A percentile compares a stretch with the other conserved stretches of the same genome.
phyloP scores from a whole-genome alignment of 2,888 invertebrate genomes.

The Physocephala rufipes region DNA sequence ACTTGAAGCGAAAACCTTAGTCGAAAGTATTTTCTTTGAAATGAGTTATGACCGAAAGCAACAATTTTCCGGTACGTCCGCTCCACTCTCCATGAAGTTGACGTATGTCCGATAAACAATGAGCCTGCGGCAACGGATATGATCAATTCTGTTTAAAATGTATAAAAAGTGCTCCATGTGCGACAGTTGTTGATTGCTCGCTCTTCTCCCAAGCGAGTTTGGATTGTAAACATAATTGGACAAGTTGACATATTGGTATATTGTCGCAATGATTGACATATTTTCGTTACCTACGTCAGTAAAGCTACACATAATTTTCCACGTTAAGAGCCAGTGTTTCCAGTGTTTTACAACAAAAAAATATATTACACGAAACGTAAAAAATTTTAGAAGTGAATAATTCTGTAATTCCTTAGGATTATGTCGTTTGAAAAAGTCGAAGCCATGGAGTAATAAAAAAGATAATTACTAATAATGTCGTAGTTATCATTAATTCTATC shows the following conservation, averaged over 20 bases:
- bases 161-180: background rate
- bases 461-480: background rate
- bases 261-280: no score
- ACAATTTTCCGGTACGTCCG: slow-evolving; percentile 16
- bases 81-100: slow-evolving; percentile 7
- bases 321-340: no score
- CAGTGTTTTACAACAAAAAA: no score
- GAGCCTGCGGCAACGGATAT: background rate
- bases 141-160: background rate
- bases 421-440: no score
- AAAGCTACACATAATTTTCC: no score
- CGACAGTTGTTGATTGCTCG: background rate
- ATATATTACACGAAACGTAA: no score
- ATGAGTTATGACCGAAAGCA: background rate
- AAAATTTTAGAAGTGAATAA: no score
- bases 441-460: no score
- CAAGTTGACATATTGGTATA: background rate
- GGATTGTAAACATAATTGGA: background rate
- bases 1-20: no score
- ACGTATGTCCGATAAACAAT: slow-evolving; percentile 18
- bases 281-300: background rate
- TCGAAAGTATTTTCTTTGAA: background rate
- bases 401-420: no score
- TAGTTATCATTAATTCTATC: background rate
- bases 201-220: background rate